Evolutionary conservation across 2,888 invertebrate genomes (phyloP), one percentile per base, ranked within the genome.

Genomic region (Spodoptera picta): DNA sequence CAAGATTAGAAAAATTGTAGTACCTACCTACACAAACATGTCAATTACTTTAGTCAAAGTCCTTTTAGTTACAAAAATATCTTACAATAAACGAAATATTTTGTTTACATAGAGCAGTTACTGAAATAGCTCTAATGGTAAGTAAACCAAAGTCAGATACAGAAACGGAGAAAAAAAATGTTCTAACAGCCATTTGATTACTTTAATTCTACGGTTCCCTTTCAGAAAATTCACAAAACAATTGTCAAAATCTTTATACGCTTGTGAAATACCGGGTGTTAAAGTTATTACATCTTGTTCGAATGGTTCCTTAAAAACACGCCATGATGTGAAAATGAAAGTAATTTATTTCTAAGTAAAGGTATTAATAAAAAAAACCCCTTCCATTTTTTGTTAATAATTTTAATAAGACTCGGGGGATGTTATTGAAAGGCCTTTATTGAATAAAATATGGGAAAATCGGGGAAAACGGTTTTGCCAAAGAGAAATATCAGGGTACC

Each of bases 391-490:
- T 36, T 36, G 36, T 36, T 36, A 9, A 82, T 86, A 86, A 85
- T 87, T 89, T 87, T 84, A 79, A 79, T 83, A 82, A 84, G 83
- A 76, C 80, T 71, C 77, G 80, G 74, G 88, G 86, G 87, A 85
- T 87, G 87, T 87, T 89, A 89, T 90, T 90, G 88, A 89, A 88
- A 88, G 85, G 79, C 76, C 81, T 84, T 83, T 86, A 85, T 86
- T 88, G 83, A 87, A 88, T 86, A 81, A 85, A 89, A 84, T 78
- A 78, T 76, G 70, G 27, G 74, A 83, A 85, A 86, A 90, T 87
- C 87, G 84, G 80, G 81, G 83, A 82, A 80, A 85, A 82, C 84
- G 74, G 80, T 70, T 77, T 69, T 71, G 71, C 77, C 79, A 82
- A 83, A 79, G 80, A 83, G 86, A 87, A 87, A 86, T 83, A 86